Evolutionary conservation across 92 coral and sea anemone species (phyloP).

Genomic region (Epizoanthus stellaris): DNA sequence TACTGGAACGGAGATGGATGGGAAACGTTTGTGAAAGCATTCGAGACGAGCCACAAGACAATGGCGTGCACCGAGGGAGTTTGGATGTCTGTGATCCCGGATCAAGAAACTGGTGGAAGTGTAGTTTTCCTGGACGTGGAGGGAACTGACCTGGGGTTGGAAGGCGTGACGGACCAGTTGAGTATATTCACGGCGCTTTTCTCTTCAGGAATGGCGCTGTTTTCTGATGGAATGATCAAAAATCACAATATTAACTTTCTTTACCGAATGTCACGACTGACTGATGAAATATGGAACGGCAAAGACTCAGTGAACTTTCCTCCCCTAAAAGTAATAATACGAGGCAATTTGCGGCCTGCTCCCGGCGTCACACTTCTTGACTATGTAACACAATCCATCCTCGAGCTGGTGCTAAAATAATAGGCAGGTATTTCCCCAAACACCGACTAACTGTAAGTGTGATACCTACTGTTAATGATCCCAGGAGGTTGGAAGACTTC

Average conservation of each 20-base stretch:
- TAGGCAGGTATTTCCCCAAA: constrained; percentile 57
- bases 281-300: constrained; percentile 42
- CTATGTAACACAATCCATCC: constrained; percentile 30
- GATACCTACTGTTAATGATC: constrained; percentile 53
- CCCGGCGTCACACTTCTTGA: constrained; percentile 32
- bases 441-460: constrained; percentile 38
- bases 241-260: constrained; percentile 54
- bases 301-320: constrained; percentile 55
- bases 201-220: constrained; percentile 63
- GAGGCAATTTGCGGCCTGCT: constrained; percentile 45
- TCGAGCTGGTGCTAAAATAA: constrained; percentile 33
- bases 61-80: constrained; percentile 66
- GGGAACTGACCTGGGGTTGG: constrained; percentile 61
- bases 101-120: constrained; percentile 37
- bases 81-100: constrained; percentile 60
- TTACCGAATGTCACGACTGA: constrained; percentile 57
- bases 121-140: constrained; percentile 69
- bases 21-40: constrained; percentile 45
- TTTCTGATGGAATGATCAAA: constrained; percentile 41
- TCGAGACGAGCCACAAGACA: constrained; percentile 64
- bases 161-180: constrained; percentile 45
- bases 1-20: constrained; percentile 38
- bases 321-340: constrained; percentile 44
- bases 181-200: constrained; percentile 69
- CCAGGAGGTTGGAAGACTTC: constrained; percentile 35